Evolutionary conservation across 1,140 invertebrate genomes (phyloP), one percentile per base, ranked within the genome.

Genomic region (Drosophila parabipectinata): DNA sequence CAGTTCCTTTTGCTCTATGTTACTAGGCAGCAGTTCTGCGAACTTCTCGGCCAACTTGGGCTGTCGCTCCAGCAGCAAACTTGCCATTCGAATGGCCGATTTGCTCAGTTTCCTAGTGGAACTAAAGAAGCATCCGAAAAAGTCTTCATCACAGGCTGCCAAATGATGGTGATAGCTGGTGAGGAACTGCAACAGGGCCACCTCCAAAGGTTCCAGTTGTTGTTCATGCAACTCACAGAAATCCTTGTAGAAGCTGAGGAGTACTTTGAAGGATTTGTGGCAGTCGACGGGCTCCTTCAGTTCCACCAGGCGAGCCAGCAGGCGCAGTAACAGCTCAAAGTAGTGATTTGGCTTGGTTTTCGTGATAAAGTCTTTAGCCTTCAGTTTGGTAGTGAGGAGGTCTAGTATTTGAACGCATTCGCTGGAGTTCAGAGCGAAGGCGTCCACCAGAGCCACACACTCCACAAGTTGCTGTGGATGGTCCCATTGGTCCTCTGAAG

Each of bases 151-250:
- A 34, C 95, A 90, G 14, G 76, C 71, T 2, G 74, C 68, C 14
- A 94, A 92, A 61, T 93, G 92, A 67, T 94, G 93, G 57, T 95
- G 94, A 91, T 94, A 95, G 34, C 91, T 92, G 39, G 92, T 72
- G 26, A 96, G 92, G 88, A 94, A 95, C 55, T 92, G 77, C 34
- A 92, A 77, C 7, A 95, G 82, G 39, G 92, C 77, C 10, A 79
- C 83, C 80, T 95, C 94, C 81, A 95, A 91, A 18, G 90, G 83
- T 5, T 93, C 92, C 44, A 94, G 79, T 68, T 93, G 93, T 5
- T 92, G 79, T 21, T 92, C 91, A 45, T 50, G 77, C 10, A 60
- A 18, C 2, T 75, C 26, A 51, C 64, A 51, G 56, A 79, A 72
- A 32, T 77, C 21, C 14, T 24, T 59, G 66, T 92, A 73, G 62